These are phyloP conservation scores for Ciconia nigra DNA, from an alignment of 2,797 vertebrate species.

Conservation along the genomic window DNA sequence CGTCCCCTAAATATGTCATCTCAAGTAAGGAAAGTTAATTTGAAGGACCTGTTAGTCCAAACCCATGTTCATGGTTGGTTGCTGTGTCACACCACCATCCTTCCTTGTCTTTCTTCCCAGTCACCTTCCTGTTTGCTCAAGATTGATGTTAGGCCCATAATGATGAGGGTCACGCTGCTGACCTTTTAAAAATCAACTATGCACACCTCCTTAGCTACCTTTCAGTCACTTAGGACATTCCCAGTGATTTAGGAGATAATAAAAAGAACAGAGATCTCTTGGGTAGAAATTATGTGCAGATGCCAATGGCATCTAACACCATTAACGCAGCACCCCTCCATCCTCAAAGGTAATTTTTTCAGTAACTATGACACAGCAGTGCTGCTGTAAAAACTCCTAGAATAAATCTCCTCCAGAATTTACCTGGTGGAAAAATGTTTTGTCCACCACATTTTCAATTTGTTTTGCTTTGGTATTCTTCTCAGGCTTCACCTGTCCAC, in stretches of 20 bases:
- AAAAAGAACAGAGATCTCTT: background rate
- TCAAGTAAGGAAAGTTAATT: background rate
- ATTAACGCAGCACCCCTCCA: background rate
- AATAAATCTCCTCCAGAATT: background rate
- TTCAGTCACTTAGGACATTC: background rate
- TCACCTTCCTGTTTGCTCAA: background rate
- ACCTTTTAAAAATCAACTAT: background rate
- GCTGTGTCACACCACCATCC: background rate
- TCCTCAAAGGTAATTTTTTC: background rate
- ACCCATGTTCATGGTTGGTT: background rate
- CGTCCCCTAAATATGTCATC: background rate
- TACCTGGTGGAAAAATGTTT: conserved; percentile 95
- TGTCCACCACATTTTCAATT: conserved; percentile 93
- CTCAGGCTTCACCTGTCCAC: background rate
- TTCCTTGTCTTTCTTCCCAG: background rate
- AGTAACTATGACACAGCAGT: background rate
- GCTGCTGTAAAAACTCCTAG: background rate
- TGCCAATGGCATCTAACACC: background rate
- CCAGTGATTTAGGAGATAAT: background rate
- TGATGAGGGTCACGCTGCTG: background rate
- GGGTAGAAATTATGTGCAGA: background rate
- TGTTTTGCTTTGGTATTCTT: conserved; percentile 76
- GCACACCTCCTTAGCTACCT: background rate
- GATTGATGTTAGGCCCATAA: background rate
- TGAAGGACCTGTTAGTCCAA: background rate